A percentile compares a stretch with the other conserved stretches of the same genome.
These are phyloP conservation scores for Tonatia bakeri DNA, from an alignment of 2,113 vertebrate genomes.

Conservation along the genomic window DNA sequence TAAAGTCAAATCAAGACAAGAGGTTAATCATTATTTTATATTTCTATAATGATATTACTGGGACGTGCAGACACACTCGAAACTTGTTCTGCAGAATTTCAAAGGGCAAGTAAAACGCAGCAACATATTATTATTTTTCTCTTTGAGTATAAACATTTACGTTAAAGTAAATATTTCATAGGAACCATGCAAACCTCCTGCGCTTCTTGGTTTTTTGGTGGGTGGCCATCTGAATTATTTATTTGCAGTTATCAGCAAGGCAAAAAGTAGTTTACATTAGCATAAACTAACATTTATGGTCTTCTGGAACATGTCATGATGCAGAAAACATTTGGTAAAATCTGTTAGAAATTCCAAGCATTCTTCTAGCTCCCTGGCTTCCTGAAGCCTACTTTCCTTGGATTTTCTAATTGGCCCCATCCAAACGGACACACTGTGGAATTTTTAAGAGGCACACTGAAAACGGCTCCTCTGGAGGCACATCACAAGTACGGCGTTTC, in stretches of 20 bases:
- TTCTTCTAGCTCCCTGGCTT: slow-evolving; percentile 75
- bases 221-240: slow-evolving; percentile 63
- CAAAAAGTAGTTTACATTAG: slow-evolving; percentile 28
- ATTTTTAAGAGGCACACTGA: not conserved
- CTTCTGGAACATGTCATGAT: slow-evolving; percentile 71
- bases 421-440: slow-evolving; percentile 13
- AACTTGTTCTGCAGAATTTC: not conserved
- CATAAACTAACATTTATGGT: slow-evolving; percentile 48
- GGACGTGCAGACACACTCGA: not conserved
- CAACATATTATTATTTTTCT: not conserved
- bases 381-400: slow-evolving; percentile 64
- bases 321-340: slow-evolving; percentile 73
- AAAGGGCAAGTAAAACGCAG: not conserved
- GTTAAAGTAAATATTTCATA: slow-evolving; percentile 2
- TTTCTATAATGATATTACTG: not conserved
- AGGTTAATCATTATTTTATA: not conserved
- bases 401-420: slow-evolving; percentile 75
- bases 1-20: slow-evolving; percentile 15
- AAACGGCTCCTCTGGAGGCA: not conserved
- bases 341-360: slow-evolving; percentile 77
- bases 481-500: not conserved
- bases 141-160: slow-evolving; percentile 18
- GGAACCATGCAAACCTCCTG: not conserved
- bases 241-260: slow-evolving; percentile 61
- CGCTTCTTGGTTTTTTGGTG: not conserved